A percentile compares a stretch with the other conserved stretches of the same genome.
These are phyloP conservation scores for Synergus japonicus DNA, from an alignment of 2,888 invertebrate genomes.

Conservation along the genomic window DNA sequence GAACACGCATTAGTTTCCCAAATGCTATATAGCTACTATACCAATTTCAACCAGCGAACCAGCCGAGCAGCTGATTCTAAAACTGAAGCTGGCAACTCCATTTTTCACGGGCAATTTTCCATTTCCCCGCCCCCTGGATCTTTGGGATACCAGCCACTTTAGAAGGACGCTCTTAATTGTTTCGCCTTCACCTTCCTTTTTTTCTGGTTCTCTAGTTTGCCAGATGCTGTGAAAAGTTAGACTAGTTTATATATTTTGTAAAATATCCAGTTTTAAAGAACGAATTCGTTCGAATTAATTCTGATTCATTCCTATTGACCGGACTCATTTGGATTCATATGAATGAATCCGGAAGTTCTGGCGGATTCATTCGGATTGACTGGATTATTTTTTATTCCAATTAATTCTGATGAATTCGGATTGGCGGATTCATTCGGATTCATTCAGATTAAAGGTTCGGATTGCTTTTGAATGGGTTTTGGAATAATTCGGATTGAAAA, in stretches of 20 bases:
- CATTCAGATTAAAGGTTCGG: too few relatives aligned
- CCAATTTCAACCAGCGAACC: background rate
- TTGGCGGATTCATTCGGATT: too few relatives aligned
- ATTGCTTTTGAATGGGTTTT: too few relatives aligned
- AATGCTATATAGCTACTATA: background rate
- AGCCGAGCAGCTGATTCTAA: background rate
- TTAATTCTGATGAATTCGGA: too few relatives aligned
- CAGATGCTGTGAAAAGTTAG: background rate
- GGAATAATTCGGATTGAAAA: too few relatives aligned
- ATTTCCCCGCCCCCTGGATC: background rate
- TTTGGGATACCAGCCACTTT: background rate
- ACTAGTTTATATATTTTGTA: background rate
- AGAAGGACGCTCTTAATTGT: background rate
- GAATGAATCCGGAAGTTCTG: too few relatives aligned
- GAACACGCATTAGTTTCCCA: slow-evolving; percentile 18
- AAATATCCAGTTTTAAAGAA: too few relatives aligned
- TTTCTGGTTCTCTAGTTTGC: background rate
- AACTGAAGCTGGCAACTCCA: slow-evolving; percentile 6
- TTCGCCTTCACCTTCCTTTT: background rate
- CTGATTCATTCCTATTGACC: too few relatives aligned
- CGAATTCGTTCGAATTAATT: too few relatives aligned
- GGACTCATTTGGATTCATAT: too few relatives aligned
- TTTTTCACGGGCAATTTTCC: slow-evolving; percentile 26
- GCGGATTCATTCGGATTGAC: too few relatives aligned
- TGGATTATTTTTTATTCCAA: too few relatives aligned